Conservation (phyloP, 2,113 vertebrate genomes). For the Piaya cayana region DNA sequence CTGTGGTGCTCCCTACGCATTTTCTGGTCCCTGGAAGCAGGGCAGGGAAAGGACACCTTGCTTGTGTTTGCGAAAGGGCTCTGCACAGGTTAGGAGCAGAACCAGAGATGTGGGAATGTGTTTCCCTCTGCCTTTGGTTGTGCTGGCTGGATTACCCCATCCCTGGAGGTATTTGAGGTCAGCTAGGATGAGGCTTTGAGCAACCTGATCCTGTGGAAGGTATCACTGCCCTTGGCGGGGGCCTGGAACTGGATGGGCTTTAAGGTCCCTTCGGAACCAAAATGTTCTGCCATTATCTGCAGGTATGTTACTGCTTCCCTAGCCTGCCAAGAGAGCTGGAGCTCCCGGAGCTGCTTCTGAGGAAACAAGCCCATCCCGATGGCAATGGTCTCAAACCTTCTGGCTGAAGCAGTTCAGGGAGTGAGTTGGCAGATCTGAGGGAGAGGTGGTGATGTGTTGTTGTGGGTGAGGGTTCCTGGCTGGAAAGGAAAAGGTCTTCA, state of each 20-base stretch:
- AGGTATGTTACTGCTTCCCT: neutral
- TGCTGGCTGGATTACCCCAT: neutral
- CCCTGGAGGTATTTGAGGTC: too few relatives aligned
- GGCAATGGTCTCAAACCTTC: neutral
- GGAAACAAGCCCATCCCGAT: rapidly evolving
- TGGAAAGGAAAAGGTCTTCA: neutral
- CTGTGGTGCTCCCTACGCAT: too few relatives aligned
- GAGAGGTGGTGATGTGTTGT: neutral
- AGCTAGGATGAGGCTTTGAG: too few relatives aligned
- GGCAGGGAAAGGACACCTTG: too few relatives aligned
- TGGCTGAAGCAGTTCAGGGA: neutral
- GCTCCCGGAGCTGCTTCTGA: neutral
- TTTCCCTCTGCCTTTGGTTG: neutral
- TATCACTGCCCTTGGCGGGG: too few relatives aligned
- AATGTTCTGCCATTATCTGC: neutral
- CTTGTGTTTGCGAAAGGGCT: rapidly evolving
- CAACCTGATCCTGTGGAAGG: too few relatives aligned
- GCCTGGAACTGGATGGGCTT: too few relatives aligned
- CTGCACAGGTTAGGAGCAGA: rapidly evolving
- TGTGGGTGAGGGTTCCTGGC: neutral
- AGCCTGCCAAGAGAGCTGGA: neutral
- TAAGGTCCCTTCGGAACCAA: too few relatives aligned
- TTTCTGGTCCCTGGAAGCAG: too few relatives aligned
- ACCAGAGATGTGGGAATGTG: rapidly evolving
- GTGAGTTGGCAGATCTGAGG: neutral